These are phyloP conservation scores for Pagetopsis macropterus DNA, from an alignment of 2,797 vertebrate species.

Conservation along the genomic window DNA sequence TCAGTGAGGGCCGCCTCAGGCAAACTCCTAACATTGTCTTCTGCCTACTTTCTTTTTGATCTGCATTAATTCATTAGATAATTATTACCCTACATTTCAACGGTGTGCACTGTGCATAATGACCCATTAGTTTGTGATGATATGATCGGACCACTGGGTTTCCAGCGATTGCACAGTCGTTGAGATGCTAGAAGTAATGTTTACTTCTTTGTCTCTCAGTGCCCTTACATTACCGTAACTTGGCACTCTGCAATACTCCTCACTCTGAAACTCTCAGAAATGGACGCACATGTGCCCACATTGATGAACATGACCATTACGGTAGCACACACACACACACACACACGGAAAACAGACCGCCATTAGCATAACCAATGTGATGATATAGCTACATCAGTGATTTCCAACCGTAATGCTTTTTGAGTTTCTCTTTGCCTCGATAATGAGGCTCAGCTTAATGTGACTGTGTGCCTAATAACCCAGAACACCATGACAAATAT, in stretches of 20 bases:
- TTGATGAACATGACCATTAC: slow-evolving; percentile 39
- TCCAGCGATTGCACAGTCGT: slow-evolving; percentile 20
- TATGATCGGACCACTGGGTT: slow-evolving; percentile 36
- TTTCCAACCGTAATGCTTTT: slow-evolving; percentile 63
- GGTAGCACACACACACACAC: background rate
- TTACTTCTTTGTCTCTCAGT: slow-evolving; percentile 39
- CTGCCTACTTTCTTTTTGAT: slow-evolving; percentile 50
- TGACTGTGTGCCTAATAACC: slow-evolving; percentile 74
- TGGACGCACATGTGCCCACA: background rate
- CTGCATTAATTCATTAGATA: slow-evolving; percentile 70
- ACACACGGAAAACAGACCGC: slow-evolving; percentile 37
- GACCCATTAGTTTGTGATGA: slow-evolving; percentile 61
- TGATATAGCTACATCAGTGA: slow-evolving; percentile 68
- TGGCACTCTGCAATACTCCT: background rate
- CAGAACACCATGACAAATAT: slow-evolving; percentile 63
- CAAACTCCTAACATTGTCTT: slow-evolving; percentile 38
- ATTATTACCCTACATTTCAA: slow-evolving; percentile 61
- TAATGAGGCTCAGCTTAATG: slow-evolving; percentile 77
- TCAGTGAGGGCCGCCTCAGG: slow-evolving; percentile 61
- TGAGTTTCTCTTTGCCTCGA: slow-evolving; percentile 55
- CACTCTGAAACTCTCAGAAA: background rate
- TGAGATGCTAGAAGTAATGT: slow-evolving; percentile 48
- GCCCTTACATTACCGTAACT: slow-evolving; percentile 25
- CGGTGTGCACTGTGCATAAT: slow-evolving; percentile 55
- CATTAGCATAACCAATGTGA: slow-evolving; percentile 71